Evolutionary conservation across 2,888 invertebrate species (phyloP).

Genomic region (Scaptomyza parva): DNA sequence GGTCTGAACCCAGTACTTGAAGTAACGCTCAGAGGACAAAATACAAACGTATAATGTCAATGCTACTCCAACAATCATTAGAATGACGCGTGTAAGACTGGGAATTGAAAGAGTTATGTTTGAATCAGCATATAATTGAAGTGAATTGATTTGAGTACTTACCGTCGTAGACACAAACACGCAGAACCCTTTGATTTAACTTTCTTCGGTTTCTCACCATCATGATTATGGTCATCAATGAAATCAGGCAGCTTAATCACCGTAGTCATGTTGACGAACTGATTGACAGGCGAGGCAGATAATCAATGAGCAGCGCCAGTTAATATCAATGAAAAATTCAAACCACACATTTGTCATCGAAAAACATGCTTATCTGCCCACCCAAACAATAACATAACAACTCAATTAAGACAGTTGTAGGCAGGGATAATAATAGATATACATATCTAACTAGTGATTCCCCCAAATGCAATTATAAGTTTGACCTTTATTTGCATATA

Average conservation of each 20-base stretch:
- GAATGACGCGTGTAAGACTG: conserved; percentile 48
- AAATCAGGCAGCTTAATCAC: conserved; percentile 34
- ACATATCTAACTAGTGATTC: conserved; percentile 1
- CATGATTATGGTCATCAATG: conserved; percentile 7
- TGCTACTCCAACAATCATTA: conserved; percentile 42
- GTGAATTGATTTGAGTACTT: conserved; percentile 9
- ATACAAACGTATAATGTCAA: conserved; percentile 66
- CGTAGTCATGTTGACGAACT: conserved; percentile 48
- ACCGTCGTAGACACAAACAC: conserved; percentile 46
- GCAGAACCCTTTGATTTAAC: conserved; percentile 1
- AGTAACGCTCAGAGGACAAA: conserved; percentile 71
- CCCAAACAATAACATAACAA: conserved; percentile 66
- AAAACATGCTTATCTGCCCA: conserved; percentile 53
- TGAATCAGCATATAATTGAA: conserved; percentile 4
- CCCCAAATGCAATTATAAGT: conserved; percentile 37
- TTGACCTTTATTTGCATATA: conserved; percentile 23
- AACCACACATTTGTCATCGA: conserved; percentile 21
- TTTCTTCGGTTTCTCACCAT: conserved; percentile 47
- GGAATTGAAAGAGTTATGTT: neutral
- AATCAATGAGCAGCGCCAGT: conserved; percentile 62
- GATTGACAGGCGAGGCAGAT: conserved; percentile 53
- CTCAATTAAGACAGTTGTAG: conserved; percentile 62
- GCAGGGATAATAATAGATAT: conserved; percentile 54
- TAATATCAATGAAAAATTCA: conserved; percentile 30
- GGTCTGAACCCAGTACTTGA: conserved; percentile 76